Conservation (phyloP, 2,113 vertebrate species). For the Phaethornis superciliosus region DNA sequence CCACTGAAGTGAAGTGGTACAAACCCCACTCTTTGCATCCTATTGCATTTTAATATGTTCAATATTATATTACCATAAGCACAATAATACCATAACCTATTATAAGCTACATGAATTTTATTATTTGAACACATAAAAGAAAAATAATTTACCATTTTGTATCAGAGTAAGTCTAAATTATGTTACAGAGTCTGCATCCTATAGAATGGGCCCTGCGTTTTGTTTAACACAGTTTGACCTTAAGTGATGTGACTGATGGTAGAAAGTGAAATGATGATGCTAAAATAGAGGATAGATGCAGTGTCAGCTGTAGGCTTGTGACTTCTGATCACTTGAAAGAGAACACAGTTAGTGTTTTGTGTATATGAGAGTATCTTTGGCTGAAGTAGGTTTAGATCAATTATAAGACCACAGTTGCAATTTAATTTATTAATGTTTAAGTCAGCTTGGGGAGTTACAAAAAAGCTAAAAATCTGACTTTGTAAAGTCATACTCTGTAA, state of each 20-base stretch:
- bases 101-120: conserved; percentile 34
- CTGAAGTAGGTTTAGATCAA: neutral
- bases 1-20: neutral
- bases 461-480: neutral
- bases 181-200: neutral
- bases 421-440: neutral
- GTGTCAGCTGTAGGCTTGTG: neutral
- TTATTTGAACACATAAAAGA: neutral
- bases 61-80: neutral
- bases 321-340: neutral
- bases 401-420: neutral
- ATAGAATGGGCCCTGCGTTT: neutral
- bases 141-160: neutral
- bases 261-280: neutral
- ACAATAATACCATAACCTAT: conserved; percentile 14
- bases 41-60: neutral
- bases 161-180: neutral
- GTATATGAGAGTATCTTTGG: neutral
- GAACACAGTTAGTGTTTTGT: neutral
- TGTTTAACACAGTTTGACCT: neutral
- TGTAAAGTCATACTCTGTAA: neutral
- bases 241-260: neutral
- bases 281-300: neutral
- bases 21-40: neutral
- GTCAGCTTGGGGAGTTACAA: neutral